These are phyloP conservation scores for Theodoxus fluviatilis DNA, from an alignment of 2,888 invertebrate species.

Conservation along the genomic window DNA sequence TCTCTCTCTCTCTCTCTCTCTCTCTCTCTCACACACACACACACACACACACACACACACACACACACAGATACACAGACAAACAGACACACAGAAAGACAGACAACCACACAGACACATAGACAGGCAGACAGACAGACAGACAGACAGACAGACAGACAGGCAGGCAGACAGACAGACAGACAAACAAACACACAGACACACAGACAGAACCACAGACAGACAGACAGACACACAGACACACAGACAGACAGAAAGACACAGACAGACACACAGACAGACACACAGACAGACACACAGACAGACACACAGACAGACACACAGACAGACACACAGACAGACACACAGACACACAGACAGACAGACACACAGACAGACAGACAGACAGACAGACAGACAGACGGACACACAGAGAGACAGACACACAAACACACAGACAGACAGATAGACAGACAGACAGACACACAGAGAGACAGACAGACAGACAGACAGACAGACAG, in stretches of 20 bases:
- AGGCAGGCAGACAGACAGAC: neutral
- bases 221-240: neutral
- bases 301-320: neutral
- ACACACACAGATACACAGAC: neutral
- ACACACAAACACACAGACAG: neutral
- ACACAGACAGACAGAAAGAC: neutral
- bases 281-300: neutral
- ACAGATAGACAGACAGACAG: neutral
- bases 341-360: slow-evolving; percentile 16
- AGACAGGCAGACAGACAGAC: slow-evolving; percentile 3
- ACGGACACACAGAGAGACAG: neutral
- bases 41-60: neutral
- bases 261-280: neutral
- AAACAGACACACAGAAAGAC: neutral
- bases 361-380: neutral
- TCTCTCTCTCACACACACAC: slow-evolving; percentile 2
- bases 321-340: slow-evolving; percentile 1
- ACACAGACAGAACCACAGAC: neutral
- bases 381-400: neutral
- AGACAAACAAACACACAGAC: neutral
- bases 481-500: too few relatives aligned
- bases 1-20: slow-evolving; percentile 12
- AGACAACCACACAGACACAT: neutral
- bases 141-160: slow-evolving; percentile 11
- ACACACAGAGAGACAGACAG: neutral